A percentile compares a stretch with the other conserved stretches of the same genome.
Conservation (phyloP, 2,113 vertebrate genomes). For the Polypterus bichir region DNA sequence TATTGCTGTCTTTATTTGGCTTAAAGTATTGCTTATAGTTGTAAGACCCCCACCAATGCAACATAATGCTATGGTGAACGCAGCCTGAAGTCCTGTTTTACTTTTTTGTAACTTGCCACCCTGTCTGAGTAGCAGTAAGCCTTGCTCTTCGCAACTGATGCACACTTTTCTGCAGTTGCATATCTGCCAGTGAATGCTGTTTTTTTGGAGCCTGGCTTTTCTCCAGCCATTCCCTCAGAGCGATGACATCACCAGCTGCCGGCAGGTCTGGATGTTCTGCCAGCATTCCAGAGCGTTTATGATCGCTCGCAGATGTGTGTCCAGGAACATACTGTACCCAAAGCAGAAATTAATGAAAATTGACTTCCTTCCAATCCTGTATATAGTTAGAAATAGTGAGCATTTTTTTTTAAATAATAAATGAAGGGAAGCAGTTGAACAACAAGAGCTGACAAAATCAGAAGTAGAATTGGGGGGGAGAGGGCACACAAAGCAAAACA, state of each 20-base stretch:
- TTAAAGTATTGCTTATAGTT: too few relatives aligned
- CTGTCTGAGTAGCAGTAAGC: too few relatives aligned
- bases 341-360: constrained; percentile 98
- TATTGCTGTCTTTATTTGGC: too few relatives aligned
- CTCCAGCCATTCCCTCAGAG: constrained; percentile 73
- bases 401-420: too few relatives aligned
- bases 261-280: constrained; percentile 99
- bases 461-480: constrained; percentile 44
- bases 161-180: not conserved
- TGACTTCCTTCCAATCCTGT: constrained; percentile 84
- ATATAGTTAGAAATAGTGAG: constrained; percentile 53
- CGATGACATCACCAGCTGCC: constrained; percentile 91
- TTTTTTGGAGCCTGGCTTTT: constrained; percentile 46
- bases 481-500: constrained; percentile 54
- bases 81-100: too few relatives aligned
- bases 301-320: constrained; percentile 98
- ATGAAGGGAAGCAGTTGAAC: constrained; percentile 8
- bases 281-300: constrained; percentile 98
- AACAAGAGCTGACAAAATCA: constrained; percentile 38
- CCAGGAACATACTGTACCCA: constrained; percentile 99
- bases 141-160: too few relatives aligned
- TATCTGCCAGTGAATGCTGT: constrained; percentile 27
- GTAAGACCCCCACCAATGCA: too few relatives aligned
- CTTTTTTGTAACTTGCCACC: too few relatives aligned
- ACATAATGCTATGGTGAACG: too few relatives aligned